Conservation (phyloP, 2,797 vertebrate genomes). For the Synanceia verrucosa region DNA sequence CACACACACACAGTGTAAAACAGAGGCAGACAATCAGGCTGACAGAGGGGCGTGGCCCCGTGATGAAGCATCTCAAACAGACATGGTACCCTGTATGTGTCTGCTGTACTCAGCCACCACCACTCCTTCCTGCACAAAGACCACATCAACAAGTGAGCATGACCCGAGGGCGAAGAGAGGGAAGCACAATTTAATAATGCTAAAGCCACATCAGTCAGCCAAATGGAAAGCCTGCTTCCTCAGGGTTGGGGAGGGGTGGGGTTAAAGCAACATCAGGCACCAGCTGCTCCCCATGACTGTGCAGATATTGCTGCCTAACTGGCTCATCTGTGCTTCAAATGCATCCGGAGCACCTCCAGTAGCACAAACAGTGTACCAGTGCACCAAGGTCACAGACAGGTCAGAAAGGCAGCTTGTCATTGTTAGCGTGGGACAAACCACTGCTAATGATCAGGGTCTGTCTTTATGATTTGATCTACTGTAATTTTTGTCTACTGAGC, state of each 20-base stretch:
- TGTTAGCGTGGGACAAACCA: not conserved
- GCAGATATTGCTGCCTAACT: conserved; percentile 61
- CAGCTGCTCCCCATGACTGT: conserved; percentile 76
- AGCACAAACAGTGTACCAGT: conserved; percentile 10
- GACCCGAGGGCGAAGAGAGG: conserved; percentile 34
- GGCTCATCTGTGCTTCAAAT: conserved; percentile 64
- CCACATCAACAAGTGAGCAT: conserved; percentile 72
- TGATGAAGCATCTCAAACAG: conserved; percentile 42
- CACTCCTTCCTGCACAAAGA: conserved; percentile 15
- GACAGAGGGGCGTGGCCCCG: conserved; percentile 60
- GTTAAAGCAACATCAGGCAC: conserved; percentile 59
- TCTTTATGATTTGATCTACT: not conserved
- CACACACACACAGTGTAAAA: not conserved
- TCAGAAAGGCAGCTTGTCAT: conserved; percentile 24
- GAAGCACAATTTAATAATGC: conserved; percentile 62
- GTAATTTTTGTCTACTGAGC: not conserved
- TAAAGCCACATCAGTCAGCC: conserved; percentile 69
- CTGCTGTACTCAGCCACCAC: not conserved
- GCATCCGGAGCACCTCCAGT: conserved; percentile 38
- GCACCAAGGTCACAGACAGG: conserved; percentile 45
- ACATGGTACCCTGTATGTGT: conserved; percentile 15
- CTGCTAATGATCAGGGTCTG: not conserved
- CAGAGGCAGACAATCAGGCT: conserved; percentile 19
- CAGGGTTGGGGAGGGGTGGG: conserved; percentile 24
- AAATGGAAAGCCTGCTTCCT: conserved; percentile 67